Percentiles rank a stretch among this genome's conserved stretches.
Evolutionary conservation across 2,888 invertebrate species (phyloP).

Genomic region (Aphodius sticticus): DNA sequence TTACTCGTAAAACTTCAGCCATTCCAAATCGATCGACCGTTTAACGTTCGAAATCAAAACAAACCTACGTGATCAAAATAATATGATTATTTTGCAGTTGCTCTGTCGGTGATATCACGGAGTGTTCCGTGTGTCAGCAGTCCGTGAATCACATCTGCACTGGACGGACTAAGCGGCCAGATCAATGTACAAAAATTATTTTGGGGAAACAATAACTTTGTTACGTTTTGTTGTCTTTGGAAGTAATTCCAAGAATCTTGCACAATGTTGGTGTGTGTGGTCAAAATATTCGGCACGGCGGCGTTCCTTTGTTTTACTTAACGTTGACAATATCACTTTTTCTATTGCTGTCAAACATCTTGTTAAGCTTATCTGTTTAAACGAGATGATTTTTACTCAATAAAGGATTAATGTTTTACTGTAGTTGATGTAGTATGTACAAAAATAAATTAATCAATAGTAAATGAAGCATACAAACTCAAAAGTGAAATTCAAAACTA

Average conservation of each 20-base stretch:
- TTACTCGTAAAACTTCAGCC: not conserved
- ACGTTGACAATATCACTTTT: too few species aligned
- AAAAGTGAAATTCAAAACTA: too few species aligned
- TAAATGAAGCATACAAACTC: too few species aligned
- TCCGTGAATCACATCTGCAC: not conserved
- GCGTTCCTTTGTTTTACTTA: not conserved
- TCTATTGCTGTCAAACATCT: not conserved
- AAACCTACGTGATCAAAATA: constrained; percentile 4
- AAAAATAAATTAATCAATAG: too few species aligned
- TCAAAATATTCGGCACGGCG: not conserved
- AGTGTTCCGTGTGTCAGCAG: not conserved
- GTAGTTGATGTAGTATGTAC: too few species aligned
- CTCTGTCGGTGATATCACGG: constrained; percentile 4
- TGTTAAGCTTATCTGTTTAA: not conserved
- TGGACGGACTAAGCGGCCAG: not conserved
- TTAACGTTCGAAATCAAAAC: not conserved
- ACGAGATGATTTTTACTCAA: not conserved
- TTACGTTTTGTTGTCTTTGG: not conserved
- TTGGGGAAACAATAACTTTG: not conserved
- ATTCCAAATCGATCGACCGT: not conserved
- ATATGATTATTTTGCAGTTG: not conserved
- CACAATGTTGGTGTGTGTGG: not conserved
- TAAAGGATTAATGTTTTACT: too few species aligned
- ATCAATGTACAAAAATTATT: not conserved
- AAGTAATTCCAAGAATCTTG: not conserved